Percentiles rank a stretch among this genome's conserved stretches.
Evolutionary conservation across 2,113 vertebrate genomes (phyloP).

Genomic region (Etia nguti): DNA sequence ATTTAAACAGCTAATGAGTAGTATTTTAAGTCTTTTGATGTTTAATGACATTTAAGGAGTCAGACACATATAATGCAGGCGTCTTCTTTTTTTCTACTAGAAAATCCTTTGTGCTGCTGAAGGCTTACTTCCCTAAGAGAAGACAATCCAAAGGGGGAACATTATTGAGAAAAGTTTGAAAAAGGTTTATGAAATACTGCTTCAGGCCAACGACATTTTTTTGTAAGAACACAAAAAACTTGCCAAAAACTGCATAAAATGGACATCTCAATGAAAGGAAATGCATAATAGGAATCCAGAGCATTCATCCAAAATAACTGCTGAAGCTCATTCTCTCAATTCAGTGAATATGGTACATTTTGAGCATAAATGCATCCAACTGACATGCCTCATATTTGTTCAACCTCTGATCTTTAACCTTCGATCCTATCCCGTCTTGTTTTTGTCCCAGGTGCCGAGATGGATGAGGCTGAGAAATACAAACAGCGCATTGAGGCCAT

Average conservation of each 20-base stretch:
- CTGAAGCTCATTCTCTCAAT: background rate
- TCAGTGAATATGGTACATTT: background rate
- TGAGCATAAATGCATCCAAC: background rate
- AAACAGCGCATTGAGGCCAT: constrained; percentile 75
- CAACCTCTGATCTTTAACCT: constrained; percentile 13
- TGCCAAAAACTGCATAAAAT: background rate
- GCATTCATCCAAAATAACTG: background rate
- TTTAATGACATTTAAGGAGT: background rate
- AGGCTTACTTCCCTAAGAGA: background rate
- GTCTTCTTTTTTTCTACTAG: background rate
- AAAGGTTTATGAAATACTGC: background rate
- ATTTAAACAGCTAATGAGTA: background rate
- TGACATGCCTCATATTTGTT: background rate
- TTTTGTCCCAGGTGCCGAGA: constrained; percentile 60
- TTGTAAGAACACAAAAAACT: background rate
- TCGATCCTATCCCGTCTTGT: background rate
- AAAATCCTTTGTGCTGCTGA: background rate
- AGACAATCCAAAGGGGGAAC: background rate
- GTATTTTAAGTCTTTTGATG: background rate
- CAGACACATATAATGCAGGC: background rate
- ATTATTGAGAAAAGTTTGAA: background rate
- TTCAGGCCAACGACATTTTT: background rate
- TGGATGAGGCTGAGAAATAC: constrained; percentile 78
- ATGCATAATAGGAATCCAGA: background rate
- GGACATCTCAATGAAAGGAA: background rate